Conservation (phyloP, 1,140 invertebrate genomes). For the Aphidius gifuensis region DNA sequence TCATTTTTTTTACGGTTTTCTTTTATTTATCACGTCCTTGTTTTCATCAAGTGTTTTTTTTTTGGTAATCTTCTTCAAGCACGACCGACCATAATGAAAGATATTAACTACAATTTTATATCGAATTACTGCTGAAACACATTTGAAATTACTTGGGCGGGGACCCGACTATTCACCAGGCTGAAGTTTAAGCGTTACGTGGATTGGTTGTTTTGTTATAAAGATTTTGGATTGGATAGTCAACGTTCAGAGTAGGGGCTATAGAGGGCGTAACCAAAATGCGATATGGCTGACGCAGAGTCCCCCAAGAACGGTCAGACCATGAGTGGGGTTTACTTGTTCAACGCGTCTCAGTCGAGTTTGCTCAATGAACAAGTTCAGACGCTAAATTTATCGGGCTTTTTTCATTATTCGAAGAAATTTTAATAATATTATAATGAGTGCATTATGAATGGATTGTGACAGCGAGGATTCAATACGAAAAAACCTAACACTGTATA, state of each 20-base stretch:
- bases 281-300: constrained; percentile 47
- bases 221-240: constrained; percentile 32
- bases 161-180: constrained; percentile 24
- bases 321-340: constrained; percentile 24
- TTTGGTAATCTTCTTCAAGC: constrained; percentile 20
- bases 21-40: constrained; percentile 4
- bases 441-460: not conserved
- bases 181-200: constrained; percentile 28
- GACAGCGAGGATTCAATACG: not conserved
- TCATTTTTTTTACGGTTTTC: not conserved
- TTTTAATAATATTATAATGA: not conserved
- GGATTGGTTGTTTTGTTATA: constrained; percentile 36
- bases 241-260: constrained; percentile 19
- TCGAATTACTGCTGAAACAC: constrained; percentile 56
- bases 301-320: not conserved
- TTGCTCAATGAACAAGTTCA: constrained; percentile 38
- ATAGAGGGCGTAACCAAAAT: constrained; percentile 36
- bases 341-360: constrained; percentile 43
- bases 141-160: constrained; percentile 56
- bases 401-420: not conserved
- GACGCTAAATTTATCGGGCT: not conserved
- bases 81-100: constrained; percentile 53
- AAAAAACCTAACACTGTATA: not conserved
- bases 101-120: constrained; percentile 59
- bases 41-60: constrained; percentile 5